Base-by-base conservation (phyloP, 2,113 vertebrate species). In the Isichthys henryi region DNA sequence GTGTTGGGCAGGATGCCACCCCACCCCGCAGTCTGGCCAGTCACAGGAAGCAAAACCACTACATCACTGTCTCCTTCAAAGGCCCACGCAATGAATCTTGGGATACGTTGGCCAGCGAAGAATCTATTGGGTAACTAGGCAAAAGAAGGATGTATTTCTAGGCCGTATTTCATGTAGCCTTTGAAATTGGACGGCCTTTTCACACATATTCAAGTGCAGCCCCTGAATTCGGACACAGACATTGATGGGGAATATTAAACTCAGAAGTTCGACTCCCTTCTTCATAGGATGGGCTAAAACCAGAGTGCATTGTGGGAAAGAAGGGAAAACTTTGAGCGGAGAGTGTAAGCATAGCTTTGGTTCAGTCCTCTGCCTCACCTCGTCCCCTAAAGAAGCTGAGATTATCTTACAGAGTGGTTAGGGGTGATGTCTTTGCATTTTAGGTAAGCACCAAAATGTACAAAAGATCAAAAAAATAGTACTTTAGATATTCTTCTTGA, bases 1-100 rank as follows among this genome's bases (percentile, higher is more conserved):
- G 3, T 21, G 21, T 46, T 31, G 45, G 66, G 6, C 66, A 50
- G 66, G 88, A 88, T 88, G 23, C 62, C n/a, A 17, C 39, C 31
- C 56, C 87, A 45, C 87, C 35, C 87, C 5, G 19, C 11, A 49
- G 88, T 77, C 53, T 21, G 50, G 87, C 88, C 39, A 88, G 88
- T 77, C n/a, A 2, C 87, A 58, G 50, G 31, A 85, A 85, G 82
- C 19, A n/a, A 15, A 85, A 15, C 82, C 74, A 43, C 74, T 49
- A 85, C 21, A 85, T 45, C 82, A 13, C 82, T 46, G 35, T 85
- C 80, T 19, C 80, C 35, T 46, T 43, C 80, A 62, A 62, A 62
- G 56, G 56, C 23, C 56, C 23, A 0, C 56, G 62, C 62, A 70
- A 31, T 31, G 62, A 31, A 31, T 70, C n/a, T 11, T 70, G 62